A percentile compares a stretch with the other conserved stretches of the same genome.
Conservation (phyloP, 92 coral and sea anemone genomes). For the Phenganax stokvisi region DNA sequence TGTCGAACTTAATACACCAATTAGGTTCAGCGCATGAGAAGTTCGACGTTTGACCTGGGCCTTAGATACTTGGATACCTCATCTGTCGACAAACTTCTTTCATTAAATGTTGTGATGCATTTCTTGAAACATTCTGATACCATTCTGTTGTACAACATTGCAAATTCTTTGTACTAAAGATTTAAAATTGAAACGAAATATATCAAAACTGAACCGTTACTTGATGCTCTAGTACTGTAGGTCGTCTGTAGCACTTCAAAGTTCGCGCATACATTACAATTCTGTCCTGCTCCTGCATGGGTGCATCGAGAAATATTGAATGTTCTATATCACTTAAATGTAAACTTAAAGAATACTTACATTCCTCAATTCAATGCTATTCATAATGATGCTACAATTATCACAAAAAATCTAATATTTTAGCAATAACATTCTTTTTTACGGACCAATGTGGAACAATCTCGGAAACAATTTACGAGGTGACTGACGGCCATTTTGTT, state of each 20-base stretch:
- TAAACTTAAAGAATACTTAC: conserved; percentile 5
- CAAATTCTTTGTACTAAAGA: conserved; percentile 83
- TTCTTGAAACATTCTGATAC: conserved; percentile 81
- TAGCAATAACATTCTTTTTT: too few species aligned
- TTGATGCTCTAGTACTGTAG: background rate
- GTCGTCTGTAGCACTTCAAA: background rate
- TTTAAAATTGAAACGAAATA: conserved; percentile 1
- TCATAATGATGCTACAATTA: background rate
- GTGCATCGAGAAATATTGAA: too few species aligned
- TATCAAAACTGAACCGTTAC: background rate
- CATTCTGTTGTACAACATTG: conserved; percentile 85
- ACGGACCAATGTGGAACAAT: background rate
- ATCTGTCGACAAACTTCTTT: conserved; percentile 67
- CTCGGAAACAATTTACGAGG: too few species aligned
- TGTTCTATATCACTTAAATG: too few species aligned
- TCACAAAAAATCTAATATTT: background rate
- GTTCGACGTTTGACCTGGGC: too few species aligned
- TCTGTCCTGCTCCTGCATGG: too few species aligned
- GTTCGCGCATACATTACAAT: background rate
- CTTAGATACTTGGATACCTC: conserved; percentile 57
- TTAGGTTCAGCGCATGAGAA: too few species aligned
- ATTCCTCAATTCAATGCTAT: conserved; percentile 31
- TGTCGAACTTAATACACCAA: too few species aligned
- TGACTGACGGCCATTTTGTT: background rate
- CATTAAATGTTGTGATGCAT: conserved; percentile 83